Conservation (phyloP, 37 sponge, comb jelly and placozoan species). For the Bolinopsis microptera region DNA sequence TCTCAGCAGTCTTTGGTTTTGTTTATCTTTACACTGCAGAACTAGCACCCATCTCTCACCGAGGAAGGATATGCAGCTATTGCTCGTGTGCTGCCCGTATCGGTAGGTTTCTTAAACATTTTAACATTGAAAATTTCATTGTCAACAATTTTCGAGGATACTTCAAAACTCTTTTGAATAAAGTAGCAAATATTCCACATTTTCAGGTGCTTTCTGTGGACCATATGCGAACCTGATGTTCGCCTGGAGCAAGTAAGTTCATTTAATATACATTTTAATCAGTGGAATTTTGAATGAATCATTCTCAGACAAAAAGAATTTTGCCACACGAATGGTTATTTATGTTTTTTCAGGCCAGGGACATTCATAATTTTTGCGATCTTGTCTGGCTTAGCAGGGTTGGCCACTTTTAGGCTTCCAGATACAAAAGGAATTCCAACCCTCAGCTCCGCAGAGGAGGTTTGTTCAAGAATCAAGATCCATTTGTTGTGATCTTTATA, state of each 20-base stretch:
- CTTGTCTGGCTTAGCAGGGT: not conserved
- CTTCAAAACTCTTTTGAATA: no score
- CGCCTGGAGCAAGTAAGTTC: not conserved
- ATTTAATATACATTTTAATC: not conserved
- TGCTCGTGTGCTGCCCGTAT: slow-evolving; percentile 28
- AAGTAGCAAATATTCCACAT: no score
- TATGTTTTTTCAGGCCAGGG: not conserved
- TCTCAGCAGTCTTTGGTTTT: not conserved
- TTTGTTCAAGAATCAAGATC: no score
- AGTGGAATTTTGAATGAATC: not conserved
- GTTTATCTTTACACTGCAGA: slow-evolving; percentile 13
- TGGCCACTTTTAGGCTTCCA: not conserved
- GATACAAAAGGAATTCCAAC: not conserved
- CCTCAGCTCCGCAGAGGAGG: slow-evolving; percentile 2
- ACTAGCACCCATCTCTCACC: slow-evolving; percentile 11
- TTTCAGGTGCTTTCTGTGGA: not conserved
- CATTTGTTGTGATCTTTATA: no score
- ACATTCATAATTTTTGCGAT: not conserved
- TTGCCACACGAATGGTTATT: not conserved
- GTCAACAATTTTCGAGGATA: no score
- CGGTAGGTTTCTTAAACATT: not conserved
- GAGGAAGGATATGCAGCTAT: not conserved
- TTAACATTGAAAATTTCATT: not conserved
- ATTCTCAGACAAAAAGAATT: no score
- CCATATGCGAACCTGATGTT: slow-evolving; percentile 35